Evolutionary conservation across 2,113 vertebrate species (phyloP), one percentile per base, ranked within the genome.

Genomic region (Cochlearius cochlearius): DNA sequence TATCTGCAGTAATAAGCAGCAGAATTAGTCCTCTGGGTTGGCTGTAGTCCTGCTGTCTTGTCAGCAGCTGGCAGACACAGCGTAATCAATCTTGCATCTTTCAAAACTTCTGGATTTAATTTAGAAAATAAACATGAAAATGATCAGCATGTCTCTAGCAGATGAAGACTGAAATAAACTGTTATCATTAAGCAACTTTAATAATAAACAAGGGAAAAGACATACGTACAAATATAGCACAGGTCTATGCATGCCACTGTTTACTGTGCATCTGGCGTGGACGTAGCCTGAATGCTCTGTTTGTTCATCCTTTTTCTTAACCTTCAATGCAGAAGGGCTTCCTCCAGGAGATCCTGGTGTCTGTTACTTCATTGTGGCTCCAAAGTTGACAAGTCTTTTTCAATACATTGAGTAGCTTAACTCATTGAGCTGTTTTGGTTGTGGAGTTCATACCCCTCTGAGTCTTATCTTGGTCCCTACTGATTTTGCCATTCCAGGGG

Each of bases 51-150:
- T 81, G 55, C 56, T 78, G 73, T 81, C 75, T 76, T 90, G 73
- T 67, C 92, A 95, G 84, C 73, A 92, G 76, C 80, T 96, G 86
- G 86, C 92, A 80, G 63, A n/a, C n/a, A 19, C 19, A 14, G 13
- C 5, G 10, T 74, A 59, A 95, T 95, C 56, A 36, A 77, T 96
- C 77, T 72, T 72, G 23, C 20, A 39, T 67, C 69, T 95, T 96
- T 78, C 59, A 84, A 52, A 87, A 56, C 34, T 94, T 92, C 43
- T 78, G 49, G 43, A 52, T 72, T 91, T 43, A 56, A 15, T 92
- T 91, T 73, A 36, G 66, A 90, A 92, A 87, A 92, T 36, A 75
- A 96, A 64, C 14, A 41, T 12, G 6, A 34, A 94, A 94, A n/a
- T 32, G 2, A 78, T 63, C 55, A 74, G 12, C 8, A 3, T 75